Conservation (phyloP, 2,797 vertebrate genomes). For the Notolepis coatsorum region DNA sequence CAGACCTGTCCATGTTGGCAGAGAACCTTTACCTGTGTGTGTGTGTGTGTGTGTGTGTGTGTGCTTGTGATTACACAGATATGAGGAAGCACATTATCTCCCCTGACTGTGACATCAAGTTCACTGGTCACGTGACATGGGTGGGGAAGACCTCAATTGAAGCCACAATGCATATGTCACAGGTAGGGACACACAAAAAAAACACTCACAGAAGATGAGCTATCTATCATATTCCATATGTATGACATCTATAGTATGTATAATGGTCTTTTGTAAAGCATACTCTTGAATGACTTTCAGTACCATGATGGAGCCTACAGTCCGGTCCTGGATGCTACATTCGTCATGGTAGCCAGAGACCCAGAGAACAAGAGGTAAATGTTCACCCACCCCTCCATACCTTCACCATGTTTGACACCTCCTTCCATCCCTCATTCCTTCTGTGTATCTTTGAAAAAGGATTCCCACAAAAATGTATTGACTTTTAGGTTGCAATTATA, state of each 20-base stretch:
- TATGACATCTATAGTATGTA: too few relatives aligned
- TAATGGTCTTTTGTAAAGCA: background rate
- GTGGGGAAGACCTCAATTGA: slow-evolving; percentile 96
- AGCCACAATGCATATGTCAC: slow-evolving; percentile 97
- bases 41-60: background rate
- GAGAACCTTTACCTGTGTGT: background rate
- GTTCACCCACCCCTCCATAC: background rate
- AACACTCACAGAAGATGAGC: background rate
- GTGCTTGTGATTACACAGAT: slow-evolving; percentile 74
- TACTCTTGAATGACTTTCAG: slow-evolving; percentile 69
- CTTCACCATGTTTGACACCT: background rate
- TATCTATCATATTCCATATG: too few relatives aligned
- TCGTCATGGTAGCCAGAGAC: slow-evolving; percentile 98
- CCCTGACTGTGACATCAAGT: slow-evolving; percentile 95
- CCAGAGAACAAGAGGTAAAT: slow-evolving; percentile 92
- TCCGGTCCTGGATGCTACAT: slow-evolving; percentile 92
- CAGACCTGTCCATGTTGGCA: background rate
- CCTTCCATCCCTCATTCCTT: background rate
- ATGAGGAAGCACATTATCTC: slow-evolving; percentile 88
- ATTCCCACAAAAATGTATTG: too few relatives aligned
- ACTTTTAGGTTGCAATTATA: too few relatives aligned
- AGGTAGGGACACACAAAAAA: slow-evolving; percentile 81
- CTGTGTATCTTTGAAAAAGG: background rate
- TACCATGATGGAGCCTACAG: slow-evolving; percentile 80
- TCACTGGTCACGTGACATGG: slow-evolving; percentile 95